Conservation (phyloP, 2,888 invertebrate species). For the Peribatodes rhomboidaria region DNA sequence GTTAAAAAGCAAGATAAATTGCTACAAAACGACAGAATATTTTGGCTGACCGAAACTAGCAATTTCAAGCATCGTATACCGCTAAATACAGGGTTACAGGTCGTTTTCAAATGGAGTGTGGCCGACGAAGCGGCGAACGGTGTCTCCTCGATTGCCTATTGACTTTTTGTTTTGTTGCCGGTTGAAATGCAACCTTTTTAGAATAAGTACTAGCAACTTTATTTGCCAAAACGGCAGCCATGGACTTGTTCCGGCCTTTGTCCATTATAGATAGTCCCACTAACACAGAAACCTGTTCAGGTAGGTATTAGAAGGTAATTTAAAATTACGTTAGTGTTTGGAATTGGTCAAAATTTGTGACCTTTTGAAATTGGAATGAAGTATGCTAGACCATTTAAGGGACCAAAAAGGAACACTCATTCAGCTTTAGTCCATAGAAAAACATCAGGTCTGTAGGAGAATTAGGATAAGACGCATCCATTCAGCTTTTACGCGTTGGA, state of each 20-base stretch:
- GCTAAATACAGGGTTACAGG: conserved; percentile 41
- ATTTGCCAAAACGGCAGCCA: conserved; percentile 14
- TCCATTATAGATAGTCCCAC: conserved; percentile 19
- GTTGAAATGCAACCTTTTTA: conserved; percentile 5
- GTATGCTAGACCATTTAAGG: too few species aligned
- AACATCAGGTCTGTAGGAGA: too few species aligned
- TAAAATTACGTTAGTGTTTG: too few species aligned
- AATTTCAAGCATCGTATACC: conserved; percentile 34
- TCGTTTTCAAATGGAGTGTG: conserved; percentile 39
- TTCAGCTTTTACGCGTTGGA: too few species aligned
- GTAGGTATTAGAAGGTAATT: background rate
- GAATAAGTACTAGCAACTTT: conserved; percentile 7
- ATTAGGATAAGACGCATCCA: too few species aligned
- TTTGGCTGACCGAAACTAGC: background rate
- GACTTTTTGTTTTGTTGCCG: conserved; percentile 20
- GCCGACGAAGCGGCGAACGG: conserved; percentile 36
- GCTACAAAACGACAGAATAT: background rate
- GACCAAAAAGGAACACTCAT: too few species aligned
- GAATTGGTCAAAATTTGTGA: too few species aligned
- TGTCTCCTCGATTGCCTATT: conserved; percentile 5
- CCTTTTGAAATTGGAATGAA: too few species aligned
- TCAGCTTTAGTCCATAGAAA: too few species aligned
- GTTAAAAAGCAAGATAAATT: background rate
- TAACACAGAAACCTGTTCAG: conserved; percentile 22
- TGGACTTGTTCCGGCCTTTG: conserved; percentile 30